phyloP scores from a whole-genome alignment of 2,113 vertebrate genomes.

The Hemibagrus wyckioides region DNA sequence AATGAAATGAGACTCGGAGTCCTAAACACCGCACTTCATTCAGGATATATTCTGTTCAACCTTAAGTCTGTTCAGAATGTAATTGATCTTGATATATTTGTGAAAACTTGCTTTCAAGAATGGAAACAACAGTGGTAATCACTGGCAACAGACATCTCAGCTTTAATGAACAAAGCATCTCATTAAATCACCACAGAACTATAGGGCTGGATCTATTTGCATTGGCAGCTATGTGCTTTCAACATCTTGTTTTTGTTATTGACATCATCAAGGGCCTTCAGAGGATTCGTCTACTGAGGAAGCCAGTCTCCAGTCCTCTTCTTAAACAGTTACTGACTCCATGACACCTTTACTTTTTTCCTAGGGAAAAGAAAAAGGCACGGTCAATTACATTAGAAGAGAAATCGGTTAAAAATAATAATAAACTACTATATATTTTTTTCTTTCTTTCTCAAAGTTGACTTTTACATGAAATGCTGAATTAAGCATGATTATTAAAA shows the following conservation, averaged over 20 bases:
- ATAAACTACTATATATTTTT: neutral
- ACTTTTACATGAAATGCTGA: neutral
- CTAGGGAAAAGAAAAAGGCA: constrained; percentile 48
- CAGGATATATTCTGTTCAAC: neutral
- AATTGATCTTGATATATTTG: neutral
- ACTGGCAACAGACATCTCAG: constrained; percentile 27
- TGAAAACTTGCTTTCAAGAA: neutral
- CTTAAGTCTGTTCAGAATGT: neutral
- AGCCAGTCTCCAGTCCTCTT: constrained; percentile 19
- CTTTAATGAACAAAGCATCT: constrained; percentile 35
- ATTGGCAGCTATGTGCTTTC: constrained; percentile 29
- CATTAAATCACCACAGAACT: constrained; percentile 36
- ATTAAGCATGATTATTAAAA: neutral
- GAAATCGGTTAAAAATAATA: neutral
- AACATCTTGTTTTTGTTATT: constrained; percentile 21
- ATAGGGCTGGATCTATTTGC: constrained; percentile 17
- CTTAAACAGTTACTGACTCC: neutral
- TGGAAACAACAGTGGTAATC: constrained; percentile 2
- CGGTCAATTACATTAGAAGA: neutral
- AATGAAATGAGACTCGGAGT: neutral
- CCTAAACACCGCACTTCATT: neutral
- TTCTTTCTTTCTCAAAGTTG: too few species aligned
- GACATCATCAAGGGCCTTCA: neutral
- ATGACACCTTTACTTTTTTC: constrained; percentile 66
- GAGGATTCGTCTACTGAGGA: neutral